Base-by-base conservation (phyloP, 2,888 invertebrate species). In the Glaucopsyche alexis region DNA sequence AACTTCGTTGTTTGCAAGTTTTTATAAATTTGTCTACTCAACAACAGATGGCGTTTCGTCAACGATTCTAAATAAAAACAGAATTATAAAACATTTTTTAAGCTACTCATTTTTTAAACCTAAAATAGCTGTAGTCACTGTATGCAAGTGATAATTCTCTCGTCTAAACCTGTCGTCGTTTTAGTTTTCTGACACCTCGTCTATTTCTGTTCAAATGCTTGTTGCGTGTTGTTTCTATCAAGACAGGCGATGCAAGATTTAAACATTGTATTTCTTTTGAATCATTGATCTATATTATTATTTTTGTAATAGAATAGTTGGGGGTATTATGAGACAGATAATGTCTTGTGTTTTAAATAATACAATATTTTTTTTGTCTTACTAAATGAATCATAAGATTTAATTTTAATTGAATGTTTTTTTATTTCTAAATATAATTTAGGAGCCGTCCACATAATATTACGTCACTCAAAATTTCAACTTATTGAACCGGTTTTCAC, bases 131-230 rank as follows among this genome's bases (percentile, higher is more conserved):
- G 75, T 78, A 79, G 77, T 79, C 77, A 75, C 75, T 77, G 74
- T 11, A 19, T 75, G 71, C 71, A 40, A 60, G 71, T n/a, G 47
- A 69, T 40, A 71, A 73, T 75, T 76, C 76, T 72, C 77, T 77
- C 73, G 73, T 73, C 77, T 76, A 60, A 72, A 76, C 76, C 77
- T 78, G 79, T 77, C 78, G 77, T 73, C 74, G 67, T 52, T 71
- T 77, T 76, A 71, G 50, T 71, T 78, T 77, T 75, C 78, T 77
- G 77, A 79, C 77, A 79, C 75, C 74, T 75, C 75, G 75, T 77
- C 76, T 78, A 76, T 78, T 78, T 78, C 52, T 60, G 45, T 29
- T 73, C 71, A 47, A 45, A 47, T 19, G 19, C 11, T 47, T 29
- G 11, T 55, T 55, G 19, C 11, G 38, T 65, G 66, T 19, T 60